Percentiles rank a stretch among this genome's conserved stretches.
Evolutionary conservation across 2,113 vertebrate species (phyloP).

Genomic region (Grammomys dolichurus): DNA sequence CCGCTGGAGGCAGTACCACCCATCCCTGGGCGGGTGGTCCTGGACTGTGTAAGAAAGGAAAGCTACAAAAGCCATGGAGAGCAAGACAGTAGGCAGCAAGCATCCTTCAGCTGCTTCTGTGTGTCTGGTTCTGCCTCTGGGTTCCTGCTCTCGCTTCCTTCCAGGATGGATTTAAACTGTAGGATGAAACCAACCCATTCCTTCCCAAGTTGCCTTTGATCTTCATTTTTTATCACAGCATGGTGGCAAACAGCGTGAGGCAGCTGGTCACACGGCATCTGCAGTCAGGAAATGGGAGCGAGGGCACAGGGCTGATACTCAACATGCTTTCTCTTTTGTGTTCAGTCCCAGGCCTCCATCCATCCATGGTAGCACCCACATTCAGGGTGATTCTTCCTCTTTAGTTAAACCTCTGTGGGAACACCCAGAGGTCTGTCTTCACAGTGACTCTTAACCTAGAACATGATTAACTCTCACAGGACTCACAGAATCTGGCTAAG

Average conservation of each 20-base stretch:
- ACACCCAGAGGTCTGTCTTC: neutral
- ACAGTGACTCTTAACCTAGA: neutral
- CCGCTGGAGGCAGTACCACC: neutral
- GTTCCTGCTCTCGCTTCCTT: too few species aligned
- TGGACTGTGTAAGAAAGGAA: neutral
- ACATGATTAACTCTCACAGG: neutral
- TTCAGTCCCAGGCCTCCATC: neutral
- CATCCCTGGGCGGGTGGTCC: neutral
- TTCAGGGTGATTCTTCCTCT: neutral
- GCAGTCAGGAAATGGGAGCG: neutral
- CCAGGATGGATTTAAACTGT: neutral
- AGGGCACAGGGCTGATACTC: neutral
- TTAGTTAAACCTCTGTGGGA: neutral
- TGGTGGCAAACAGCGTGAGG: neutral
- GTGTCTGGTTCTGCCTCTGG: neutral
- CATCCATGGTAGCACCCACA: neutral
- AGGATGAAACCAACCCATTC: neutral
- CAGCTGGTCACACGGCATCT: neutral
- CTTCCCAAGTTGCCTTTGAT: neutral
- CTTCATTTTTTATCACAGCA: neutral
- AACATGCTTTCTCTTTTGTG: neutral
- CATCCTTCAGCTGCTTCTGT: too few species aligned
- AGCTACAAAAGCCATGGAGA: neutral
- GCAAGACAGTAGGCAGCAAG: neutral
- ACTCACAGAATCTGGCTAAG: neutral